Base-by-base conservation (phyloP, 35 echinoderm and acorn worm genomes). In the Patiria miniata region DNA sequence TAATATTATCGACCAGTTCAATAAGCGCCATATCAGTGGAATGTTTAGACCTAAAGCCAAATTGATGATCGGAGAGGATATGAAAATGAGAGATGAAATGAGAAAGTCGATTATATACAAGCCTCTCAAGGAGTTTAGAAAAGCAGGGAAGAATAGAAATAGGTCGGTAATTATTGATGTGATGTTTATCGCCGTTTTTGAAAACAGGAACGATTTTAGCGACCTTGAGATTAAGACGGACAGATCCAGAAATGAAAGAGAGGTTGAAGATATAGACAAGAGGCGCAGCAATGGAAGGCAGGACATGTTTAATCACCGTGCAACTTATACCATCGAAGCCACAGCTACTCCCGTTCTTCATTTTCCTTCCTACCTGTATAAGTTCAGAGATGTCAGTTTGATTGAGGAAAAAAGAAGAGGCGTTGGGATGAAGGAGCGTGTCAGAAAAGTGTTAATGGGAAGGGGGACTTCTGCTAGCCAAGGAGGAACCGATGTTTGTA, bases 11-110 rank as follows among this genome's bases (percentile, higher is more conserved):
- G 21, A 55, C 21, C 10, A 55, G 21, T 21, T 55, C 52, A 21
- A 55, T 55, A 21, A 55, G 52, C 10, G 52, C 52, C 52, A 55
- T n/a, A n/a, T n/a, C n/a, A n/a, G n/a, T n/a, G n/a, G n/a, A n/a
- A n/a, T n/a, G n/a, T n/a, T n/a, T n/a, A n/a, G n/a, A n/a, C n/a
- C n/a, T n/a, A n/a, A 55, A 55, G 52, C 52, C 52, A 55, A 14
- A 55, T 55, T 85, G 83, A 18, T 58, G 52, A 55, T 55, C 21
- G n/a, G n/a, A n/a, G n/a, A n/a, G n/a, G n/a, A n/a, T n/a, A n/a
- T n/a, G n/a, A n/a, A n/a, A n/a, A n/a, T 55, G 21, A 21, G 21
- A 55, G 52, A 55, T 55, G 52, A 55, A 55, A 55, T 9, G 10
- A 21, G 10, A 55, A 21, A 55, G 52, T 14, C 52, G 52, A 55